Conservation (phyloP, 2,888 invertebrate species). For the Calameuta filiformis region DNA sequence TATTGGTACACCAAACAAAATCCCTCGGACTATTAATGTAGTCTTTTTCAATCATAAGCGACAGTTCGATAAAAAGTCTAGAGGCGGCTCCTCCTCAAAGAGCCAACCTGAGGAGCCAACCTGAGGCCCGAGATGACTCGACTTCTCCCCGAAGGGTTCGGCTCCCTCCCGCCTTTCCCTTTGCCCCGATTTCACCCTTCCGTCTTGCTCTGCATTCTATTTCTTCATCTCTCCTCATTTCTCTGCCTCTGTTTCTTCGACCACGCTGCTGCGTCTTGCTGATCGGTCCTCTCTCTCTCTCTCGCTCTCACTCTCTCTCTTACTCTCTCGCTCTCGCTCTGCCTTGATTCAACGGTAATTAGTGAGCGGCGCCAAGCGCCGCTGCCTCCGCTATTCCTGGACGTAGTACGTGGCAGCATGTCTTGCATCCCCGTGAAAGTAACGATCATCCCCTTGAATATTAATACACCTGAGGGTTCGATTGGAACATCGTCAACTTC, state of each 20-base stretch:
- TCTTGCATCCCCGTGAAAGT: background rate
- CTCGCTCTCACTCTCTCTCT: slow-evolving; percentile 9
- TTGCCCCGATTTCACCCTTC: background rate
- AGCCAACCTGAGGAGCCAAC: slow-evolving; percentile 18
- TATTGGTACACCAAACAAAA: background rate
- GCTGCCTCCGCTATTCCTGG: background rate
- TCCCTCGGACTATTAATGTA: slow-evolving; percentile 53
- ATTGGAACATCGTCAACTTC: background rate
- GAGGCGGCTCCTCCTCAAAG: slow-evolving; percentile 61
- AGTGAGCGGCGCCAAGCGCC: slow-evolving; percentile 44
- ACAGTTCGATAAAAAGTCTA: slow-evolving; percentile 63
- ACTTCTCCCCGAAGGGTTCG: slow-evolving; percentile 49
- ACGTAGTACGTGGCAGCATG: background rate
- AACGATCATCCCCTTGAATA: background rate
- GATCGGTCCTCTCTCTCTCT: slow-evolving; percentile 4
- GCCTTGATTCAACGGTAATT: slow-evolving; percentile 49
- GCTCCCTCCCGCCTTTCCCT: slow-evolving; percentile 13
- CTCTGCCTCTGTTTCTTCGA: slow-evolving; percentile 10
- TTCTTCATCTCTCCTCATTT: slow-evolving; percentile 18
- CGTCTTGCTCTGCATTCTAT: background rate
- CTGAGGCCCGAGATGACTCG: slow-evolving; percentile 61
- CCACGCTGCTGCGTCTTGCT: background rate
- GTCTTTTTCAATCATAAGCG: slow-evolving; percentile 64
- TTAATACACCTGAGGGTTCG: background rate
- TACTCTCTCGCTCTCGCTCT: slow-evolving; percentile 29